Conservation (phyloP, 2,888 invertebrate genomes). For the Dinocampus coccinellae region DNA sequence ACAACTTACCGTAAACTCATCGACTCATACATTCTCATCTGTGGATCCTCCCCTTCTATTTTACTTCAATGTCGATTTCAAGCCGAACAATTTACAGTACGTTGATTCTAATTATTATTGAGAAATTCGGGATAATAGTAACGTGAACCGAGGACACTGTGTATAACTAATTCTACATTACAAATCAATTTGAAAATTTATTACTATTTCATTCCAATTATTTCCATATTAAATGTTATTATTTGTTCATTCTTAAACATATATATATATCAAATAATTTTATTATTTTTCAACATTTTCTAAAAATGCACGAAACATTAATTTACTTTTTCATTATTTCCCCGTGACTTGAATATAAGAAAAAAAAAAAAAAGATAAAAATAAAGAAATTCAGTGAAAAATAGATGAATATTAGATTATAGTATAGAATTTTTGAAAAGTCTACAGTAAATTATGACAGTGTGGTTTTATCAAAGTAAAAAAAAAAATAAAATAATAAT, state of each 20-base stretch:
- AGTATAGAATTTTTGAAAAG: background rate
- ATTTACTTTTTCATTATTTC: too few species aligned
- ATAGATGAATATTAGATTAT: constrained; percentile 18
- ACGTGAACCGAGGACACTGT: background rate
- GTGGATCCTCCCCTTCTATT: background rate
- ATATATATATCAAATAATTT: background rate
- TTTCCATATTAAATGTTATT: too few species aligned
- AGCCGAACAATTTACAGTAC: constrained; percentile 23
- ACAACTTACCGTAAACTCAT: constrained; percentile 20
- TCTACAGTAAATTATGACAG: too few species aligned
- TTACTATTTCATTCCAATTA: too few species aligned
- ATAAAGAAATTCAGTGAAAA: constrained; percentile 35
- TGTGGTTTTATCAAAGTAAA: too few species aligned
- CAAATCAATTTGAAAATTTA: background rate
- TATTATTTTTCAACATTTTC: background rate
- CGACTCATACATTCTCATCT: constrained; percentile 14
- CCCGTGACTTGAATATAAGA: too few species aligned
- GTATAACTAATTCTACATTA: background rate
- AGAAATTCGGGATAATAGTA: background rate
- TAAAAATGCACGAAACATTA: too few species aligned
- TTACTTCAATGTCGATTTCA: constrained; percentile 28
- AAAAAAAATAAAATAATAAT: too few species aligned
- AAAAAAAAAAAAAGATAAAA: too few species aligned
- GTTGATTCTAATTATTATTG: constrained; percentile 14
- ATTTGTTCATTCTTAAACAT: too few species aligned